Conservation (phyloP, 2,888 invertebrate genomes). For the Brachylomia viminalis region DNA sequence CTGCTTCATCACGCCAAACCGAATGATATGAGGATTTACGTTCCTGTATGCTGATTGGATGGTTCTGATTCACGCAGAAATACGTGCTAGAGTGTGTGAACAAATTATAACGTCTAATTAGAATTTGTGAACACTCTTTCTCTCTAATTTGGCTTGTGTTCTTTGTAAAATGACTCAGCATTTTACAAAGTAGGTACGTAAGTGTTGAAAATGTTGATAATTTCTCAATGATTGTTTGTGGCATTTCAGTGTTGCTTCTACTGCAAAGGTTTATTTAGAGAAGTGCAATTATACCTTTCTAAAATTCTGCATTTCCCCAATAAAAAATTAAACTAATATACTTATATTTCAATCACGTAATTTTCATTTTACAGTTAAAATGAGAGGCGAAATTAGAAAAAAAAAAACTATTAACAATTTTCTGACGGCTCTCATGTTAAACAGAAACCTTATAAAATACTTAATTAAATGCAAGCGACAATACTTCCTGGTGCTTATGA, state of each 20-base stretch:
- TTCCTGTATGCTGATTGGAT: constrained; percentile 58
- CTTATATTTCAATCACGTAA: too few relatives aligned
- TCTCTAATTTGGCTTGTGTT: constrained; percentile 31
- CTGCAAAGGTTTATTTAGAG: not conserved
- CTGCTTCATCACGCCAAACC: constrained; percentile 59
- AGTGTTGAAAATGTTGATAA: not conserved
- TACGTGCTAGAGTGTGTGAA: constrained; percentile 31
- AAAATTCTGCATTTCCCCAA: not conserved
- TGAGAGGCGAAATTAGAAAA: too few relatives aligned
- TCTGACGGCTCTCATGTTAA: too few relatives aligned
- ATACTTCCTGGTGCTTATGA: too few relatives aligned
- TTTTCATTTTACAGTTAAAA: too few relatives aligned
- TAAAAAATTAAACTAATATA: too few relatives aligned
- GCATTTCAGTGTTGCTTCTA: not conserved
- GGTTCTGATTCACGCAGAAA: constrained; percentile 45
- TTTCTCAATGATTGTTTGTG: not conserved
- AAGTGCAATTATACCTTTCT: not conserved
- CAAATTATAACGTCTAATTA: constrained; percentile 53
- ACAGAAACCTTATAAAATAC: too few relatives aligned
- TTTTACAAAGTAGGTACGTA: too few relatives aligned
- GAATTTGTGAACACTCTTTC: constrained; percentile 30
- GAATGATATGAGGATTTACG: constrained; percentile 60
- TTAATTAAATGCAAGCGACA: too few relatives aligned
- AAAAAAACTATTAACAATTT: too few relatives aligned
- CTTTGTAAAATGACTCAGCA: constrained; percentile 4